Percentiles rank a stretch among this genome's conserved stretches.
phyloP scores from a whole-genome alignment of 1,140 invertebrate genomes.

The Acyrthosiphon pisum region DNA sequence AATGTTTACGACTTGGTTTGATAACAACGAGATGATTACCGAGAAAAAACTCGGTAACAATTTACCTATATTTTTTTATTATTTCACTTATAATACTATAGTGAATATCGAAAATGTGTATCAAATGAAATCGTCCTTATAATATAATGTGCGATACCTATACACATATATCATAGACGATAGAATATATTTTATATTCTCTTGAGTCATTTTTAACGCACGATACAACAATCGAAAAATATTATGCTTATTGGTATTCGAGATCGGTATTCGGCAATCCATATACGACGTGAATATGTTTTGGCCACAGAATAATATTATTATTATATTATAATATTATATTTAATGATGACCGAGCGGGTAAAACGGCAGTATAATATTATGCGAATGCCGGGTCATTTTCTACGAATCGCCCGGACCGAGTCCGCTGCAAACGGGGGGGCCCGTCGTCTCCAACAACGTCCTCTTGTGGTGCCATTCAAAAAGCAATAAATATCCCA shows the following conservation, averaged over 20 bases:
- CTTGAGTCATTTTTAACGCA: too few species aligned
- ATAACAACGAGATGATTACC: too few species aligned
- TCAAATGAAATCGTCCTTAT: not conserved
- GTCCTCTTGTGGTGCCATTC: not conserved
- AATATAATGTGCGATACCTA: too few species aligned
- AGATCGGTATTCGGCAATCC: not conserved
- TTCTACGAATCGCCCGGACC: conserved; percentile 20
- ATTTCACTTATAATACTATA: too few species aligned
- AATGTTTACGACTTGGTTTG: too few species aligned
- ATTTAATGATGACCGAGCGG: not conserved
- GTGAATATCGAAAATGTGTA: not conserved
- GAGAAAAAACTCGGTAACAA: too few species aligned
- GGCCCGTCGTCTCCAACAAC: not conserved
- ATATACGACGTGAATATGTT: not conserved
- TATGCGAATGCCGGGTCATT: not conserved
- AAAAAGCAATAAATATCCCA: conserved; percentile 53
- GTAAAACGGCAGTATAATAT: not conserved
- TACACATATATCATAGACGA: too few species aligned
- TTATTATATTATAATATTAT: too few species aligned
- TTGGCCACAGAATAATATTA: not conserved
- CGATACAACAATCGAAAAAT: not conserved
- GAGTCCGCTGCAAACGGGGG: conserved; percentile 4
- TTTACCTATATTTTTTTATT: too few species aligned
- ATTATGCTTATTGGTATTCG: not conserved
- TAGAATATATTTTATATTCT: not conserved